These are phyloP conservation scores for Strigamia transsilvanica DNA, from an alignment of 2,888 invertebrate species.

Conservation along the genomic window DNA sequence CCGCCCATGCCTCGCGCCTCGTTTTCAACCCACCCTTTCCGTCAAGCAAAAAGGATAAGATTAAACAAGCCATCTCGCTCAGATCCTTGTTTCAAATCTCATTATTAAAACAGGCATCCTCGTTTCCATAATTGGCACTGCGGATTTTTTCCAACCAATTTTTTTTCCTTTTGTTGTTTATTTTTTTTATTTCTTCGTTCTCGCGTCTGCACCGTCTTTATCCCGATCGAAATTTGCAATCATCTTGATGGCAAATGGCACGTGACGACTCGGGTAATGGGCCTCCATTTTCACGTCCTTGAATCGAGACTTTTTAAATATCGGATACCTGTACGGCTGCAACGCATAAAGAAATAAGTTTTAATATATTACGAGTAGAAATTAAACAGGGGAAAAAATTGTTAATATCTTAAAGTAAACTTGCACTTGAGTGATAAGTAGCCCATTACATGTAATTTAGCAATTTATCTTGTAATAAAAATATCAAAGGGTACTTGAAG, in stretches of 20 bases:
- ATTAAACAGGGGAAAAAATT: no score
- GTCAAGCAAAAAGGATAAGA: conserved; percentile 35
- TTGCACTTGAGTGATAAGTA: background rate
- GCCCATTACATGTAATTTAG: conserved; percentile 1
- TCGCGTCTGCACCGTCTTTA: conserved; percentile 10
- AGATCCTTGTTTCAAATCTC: conserved; percentile 29
- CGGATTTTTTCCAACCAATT: background rate
- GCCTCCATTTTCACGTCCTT: background rate
- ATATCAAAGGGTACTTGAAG: conserved; percentile 22
- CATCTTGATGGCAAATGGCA: conserved; percentile 7
- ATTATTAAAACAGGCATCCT: conserved; percentile 25
- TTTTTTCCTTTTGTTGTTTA: background rate
- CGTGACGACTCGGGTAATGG: conserved; percentile 15
- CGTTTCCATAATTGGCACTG: conserved; percentile 9
- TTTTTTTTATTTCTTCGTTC: background rate
- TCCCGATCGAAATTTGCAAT: conserved; percentile 23
- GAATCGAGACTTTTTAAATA: background rate
- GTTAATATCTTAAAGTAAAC: no score
- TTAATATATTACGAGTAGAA: no score
- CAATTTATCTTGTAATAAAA: conserved; percentile 7
- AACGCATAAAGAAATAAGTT: no score
- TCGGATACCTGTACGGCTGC: background rate
- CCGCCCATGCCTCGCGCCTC: conserved; percentile 11
- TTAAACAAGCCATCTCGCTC: conserved; percentile 27
- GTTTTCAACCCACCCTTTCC: conserved; percentile 31